Conservation (phyloP, 2,797 vertebrate genomes). For the Florisuga fusca region DNA sequence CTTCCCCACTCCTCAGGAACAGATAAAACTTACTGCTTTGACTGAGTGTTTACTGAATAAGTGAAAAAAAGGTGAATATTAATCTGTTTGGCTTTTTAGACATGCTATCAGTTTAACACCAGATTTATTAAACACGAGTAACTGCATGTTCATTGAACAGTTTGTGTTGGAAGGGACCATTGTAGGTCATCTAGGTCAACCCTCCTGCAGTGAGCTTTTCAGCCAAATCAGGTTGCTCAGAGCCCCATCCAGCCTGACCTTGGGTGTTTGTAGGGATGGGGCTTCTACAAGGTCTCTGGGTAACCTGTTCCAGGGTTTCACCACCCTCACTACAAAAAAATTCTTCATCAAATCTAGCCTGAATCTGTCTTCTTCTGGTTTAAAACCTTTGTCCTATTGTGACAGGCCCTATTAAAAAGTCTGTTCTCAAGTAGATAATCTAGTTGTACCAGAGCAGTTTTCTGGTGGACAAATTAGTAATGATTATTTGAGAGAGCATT, state of each 20-base stretch:
- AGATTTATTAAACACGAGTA: not conserved
- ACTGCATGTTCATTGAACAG: not conserved
- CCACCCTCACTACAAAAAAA: not conserved
- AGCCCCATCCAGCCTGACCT: not conserved
- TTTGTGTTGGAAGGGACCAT: not conserved
- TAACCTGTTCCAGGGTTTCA: too few relatives aligned
- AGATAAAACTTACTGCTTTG: not conserved
- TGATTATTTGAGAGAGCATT: not conserved
- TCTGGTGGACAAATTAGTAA: not conserved
- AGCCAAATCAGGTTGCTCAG: not conserved
- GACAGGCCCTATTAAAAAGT: not conserved
- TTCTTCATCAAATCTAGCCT: not conserved
- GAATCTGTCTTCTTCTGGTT: not conserved
- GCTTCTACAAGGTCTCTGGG: too few relatives aligned
- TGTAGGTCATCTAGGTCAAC: not conserved
- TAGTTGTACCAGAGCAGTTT: not conserved
- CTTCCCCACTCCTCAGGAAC: not conserved
- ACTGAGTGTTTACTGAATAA: not conserved
- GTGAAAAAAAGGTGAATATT: not conserved
- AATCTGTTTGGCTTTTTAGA: not conserved
- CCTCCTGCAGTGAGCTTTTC: not conserved
- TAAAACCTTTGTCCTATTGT: fast-evolving
- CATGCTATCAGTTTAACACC: not conserved
- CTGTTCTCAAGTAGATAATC: not conserved
- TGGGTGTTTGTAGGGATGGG: too few relatives aligned